These are phyloP conservation scores for Deroplatys truncata DNA, from an alignment of 2,888 invertebrate species.

Conservation along the genomic window DNA sequence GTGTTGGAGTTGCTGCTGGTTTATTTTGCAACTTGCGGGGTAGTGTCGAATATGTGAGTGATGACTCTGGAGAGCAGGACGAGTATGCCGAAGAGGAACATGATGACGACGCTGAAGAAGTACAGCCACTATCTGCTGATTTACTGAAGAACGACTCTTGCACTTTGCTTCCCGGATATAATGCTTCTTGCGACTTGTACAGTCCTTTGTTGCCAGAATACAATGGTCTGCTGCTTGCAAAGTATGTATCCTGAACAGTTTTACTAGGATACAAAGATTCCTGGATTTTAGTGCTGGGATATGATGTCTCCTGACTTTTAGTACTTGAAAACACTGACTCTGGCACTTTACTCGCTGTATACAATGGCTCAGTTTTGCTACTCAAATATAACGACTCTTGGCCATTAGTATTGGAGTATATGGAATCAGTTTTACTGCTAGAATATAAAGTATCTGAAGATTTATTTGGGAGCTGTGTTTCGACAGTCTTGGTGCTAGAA, in stretches of 20 bases:
- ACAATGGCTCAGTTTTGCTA: not conserved
- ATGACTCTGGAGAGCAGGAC: constrained; percentile 32
- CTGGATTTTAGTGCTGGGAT: not conserved
- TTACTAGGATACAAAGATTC: not conserved
- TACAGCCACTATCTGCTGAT: not conserved
- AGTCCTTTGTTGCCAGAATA: not conserved
- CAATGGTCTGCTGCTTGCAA: not conserved
- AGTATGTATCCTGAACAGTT: not conserved
- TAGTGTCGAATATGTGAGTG: constrained; percentile 32
- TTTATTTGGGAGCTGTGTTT: not conserved
- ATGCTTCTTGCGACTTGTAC: not conserved
- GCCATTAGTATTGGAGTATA: not conserved
- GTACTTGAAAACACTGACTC: not conserved
- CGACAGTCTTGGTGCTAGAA: not conserved
- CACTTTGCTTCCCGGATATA: not conserved
- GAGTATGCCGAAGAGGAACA: not conserved
- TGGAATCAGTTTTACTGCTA: not conserved
- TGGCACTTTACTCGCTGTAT: not conserved
- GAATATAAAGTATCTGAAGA: not conserved
- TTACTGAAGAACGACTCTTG: not conserved
- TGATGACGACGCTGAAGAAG: not conserved
- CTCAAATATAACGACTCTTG: not conserved
- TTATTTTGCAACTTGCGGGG: constrained; percentile 29
- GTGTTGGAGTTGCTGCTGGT: not conserved
- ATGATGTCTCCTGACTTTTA: not conserved